Percentiles rank a stretch among this genome's conserved stretches.
Evolutionary conservation across 2,113 vertebrate species (phyloP).

Genomic region (Macroglossus sobrinus): DNA sequence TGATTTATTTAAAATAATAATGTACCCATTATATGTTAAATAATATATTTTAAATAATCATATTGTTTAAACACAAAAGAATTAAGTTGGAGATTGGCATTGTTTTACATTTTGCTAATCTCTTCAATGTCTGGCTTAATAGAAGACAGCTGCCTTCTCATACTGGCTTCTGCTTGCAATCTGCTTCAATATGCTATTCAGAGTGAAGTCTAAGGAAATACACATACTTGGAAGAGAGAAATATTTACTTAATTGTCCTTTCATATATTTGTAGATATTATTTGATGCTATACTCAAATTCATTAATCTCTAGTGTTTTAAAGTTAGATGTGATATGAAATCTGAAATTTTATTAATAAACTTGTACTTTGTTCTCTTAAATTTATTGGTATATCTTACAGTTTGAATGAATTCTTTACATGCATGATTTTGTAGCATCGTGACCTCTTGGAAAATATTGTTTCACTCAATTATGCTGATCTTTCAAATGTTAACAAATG

Average conservation of each 20-base stretch:
- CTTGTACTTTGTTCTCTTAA: neutral
- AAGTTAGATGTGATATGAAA: neutral
- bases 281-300: neutral
- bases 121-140: constrained; percentile 53
- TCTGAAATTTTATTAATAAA: neutral
- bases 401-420: neutral
- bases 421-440: neutral
- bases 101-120: constrained; percentile 45
- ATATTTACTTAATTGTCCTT: neutral
- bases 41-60: neutral
- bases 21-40: neutral
- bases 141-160: constrained; percentile 38
- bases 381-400: neutral
- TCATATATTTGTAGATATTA: neutral
- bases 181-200: constrained; percentile 22
- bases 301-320: neutral
- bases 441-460: neutral
- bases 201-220: constrained; percentile 38
- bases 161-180: constrained; percentile 57
- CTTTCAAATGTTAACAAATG: neutral
- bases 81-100: neutral
- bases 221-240: neutral
- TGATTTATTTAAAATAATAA: neutral
- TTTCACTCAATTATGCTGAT: neutral
- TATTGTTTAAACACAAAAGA: constrained; percentile 1